These are phyloP conservation scores for Drosophila dunni DNA, from an alignment of 1,140 invertebrate species.

Conservation along the genomic window DNA sequence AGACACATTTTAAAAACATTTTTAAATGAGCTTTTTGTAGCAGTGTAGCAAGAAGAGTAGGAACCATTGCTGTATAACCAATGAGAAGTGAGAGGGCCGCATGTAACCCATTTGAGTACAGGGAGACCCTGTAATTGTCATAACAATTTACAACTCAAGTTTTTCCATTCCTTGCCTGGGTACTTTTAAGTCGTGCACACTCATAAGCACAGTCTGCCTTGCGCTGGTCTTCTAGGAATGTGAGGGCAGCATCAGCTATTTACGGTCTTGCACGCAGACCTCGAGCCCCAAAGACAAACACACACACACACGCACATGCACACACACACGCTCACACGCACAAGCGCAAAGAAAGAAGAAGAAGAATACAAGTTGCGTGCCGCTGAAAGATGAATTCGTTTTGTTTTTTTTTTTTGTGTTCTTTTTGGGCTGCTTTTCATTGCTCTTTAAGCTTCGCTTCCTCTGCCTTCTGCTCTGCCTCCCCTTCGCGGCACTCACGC, in stretches of 20 bases:
- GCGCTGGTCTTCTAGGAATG: neutral
- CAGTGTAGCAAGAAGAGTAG: too few species aligned
- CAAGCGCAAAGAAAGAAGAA: too few species aligned
- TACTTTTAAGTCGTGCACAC: neutral
- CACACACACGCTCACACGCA: neutral
- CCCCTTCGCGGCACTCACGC: neutral
- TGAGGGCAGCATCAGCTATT: conserved; percentile 12
- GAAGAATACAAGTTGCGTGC: conserved; percentile 31
- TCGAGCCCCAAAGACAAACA: neutral
- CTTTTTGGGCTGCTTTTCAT: neutral
- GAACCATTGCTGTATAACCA: too few species aligned
- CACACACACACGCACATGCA: neutral
- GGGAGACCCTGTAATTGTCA: too few species aligned
- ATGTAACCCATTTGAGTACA: neutral
- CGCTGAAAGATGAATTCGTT: conserved; percentile 27
- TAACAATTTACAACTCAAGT: too few species aligned
- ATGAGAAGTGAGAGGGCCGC: too few species aligned
- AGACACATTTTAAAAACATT: too few species aligned
- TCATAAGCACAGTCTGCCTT: neutral
- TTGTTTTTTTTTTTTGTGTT: neutral
- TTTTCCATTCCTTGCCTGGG: neutral
- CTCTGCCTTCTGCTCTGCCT: too few species aligned
- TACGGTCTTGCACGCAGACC: conserved; percentile 9
- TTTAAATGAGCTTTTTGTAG: too few species aligned
- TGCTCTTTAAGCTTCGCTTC: neutral